Percentiles rank a stretch among this genome's conserved stretches.
Evolutionary conservation across 2,888 invertebrate genomes (phyloP).

Genomic region (Pedicia rivosa): DNA sequence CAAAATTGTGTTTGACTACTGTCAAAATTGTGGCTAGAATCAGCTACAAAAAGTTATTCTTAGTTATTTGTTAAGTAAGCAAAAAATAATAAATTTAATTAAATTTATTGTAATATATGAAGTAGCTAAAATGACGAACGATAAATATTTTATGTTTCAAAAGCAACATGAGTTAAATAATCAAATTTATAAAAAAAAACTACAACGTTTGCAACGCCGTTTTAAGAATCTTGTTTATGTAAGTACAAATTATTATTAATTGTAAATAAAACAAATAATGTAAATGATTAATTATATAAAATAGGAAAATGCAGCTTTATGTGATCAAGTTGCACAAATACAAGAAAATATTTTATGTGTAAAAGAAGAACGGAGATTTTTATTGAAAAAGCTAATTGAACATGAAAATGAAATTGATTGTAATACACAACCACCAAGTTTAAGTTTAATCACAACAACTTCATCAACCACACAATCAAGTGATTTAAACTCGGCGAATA

Average conservation of each 20-base stretch:
- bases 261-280: constrained; percentile 5
- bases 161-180: constrained; percentile 2
- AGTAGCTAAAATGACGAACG: not conserved
- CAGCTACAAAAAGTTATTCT: too few species aligned
- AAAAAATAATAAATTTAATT: too few species aligned
- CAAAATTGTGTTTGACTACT: too few species aligned
- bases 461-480: too few species aligned
- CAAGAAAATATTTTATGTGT: constrained; percentile 67
- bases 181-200: constrained; percentile 42
- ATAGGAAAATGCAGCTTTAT: constrained; percentile 73
- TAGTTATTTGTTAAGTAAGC: too few species aligned
- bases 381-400: constrained; percentile 59
- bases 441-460: not conserved
- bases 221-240: constrained; percentile 51
- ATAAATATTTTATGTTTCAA: constrained; percentile 3
- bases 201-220: constrained; percentile 41
- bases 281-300: constrained; percentile 13
- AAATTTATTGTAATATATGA: too few species aligned
- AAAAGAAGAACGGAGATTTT: constrained; percentile 68
- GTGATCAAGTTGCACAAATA: constrained; percentile 74
- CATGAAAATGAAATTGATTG: constrained; percentile 39
- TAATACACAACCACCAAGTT: not conserved
- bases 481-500: too few species aligned
- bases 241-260: too few species aligned
- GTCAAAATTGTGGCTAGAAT: too few species aligned